Conservation (phyloP, 2,888 invertebrate genomes). For the Erpobdella octoculata region DNA sequence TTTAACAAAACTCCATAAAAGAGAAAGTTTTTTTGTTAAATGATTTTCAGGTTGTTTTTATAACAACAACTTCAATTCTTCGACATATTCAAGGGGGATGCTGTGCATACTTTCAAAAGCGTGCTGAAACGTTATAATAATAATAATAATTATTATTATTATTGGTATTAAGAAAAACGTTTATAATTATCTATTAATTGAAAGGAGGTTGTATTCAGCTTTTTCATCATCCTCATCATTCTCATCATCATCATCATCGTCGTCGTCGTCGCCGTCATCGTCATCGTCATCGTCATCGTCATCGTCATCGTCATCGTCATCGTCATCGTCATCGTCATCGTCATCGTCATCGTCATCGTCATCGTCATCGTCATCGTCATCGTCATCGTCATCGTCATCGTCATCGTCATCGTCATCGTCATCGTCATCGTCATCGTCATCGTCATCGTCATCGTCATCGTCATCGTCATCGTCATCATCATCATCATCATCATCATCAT, state of each 20-base stretch:
- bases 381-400: not conserved
- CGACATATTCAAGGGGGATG: too few relatives aligned
- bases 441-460: not conserved
- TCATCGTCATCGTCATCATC: not conserved
- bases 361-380: not conserved
- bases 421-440: not conserved
- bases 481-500: constrained; percentile 6
- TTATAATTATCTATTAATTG: too few relatives aligned
- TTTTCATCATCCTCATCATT: too few relatives aligned
- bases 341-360: not conserved
- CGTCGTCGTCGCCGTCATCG: not conserved
- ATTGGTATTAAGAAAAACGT: too few relatives aligned
- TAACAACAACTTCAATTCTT: too few relatives aligned
- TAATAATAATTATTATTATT: too few relatives aligned
- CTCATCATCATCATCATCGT: not conserved
- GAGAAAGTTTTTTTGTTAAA: too few relatives aligned
- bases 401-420: not conserved
- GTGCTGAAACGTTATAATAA: too few relatives aligned
- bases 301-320: not conserved
- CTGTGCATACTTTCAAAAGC: too few relatives aligned
- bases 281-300: not conserved
- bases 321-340: not conserved
- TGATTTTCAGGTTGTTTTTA: too few relatives aligned
- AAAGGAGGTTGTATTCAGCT: too few relatives aligned
- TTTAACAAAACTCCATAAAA: too few relatives aligned